Evolutionary conservation across 2,113 vertebrate genomes (phyloP), one percentile per base, ranked within the genome.

Genomic region (Entelurus aequoreus): DNA sequence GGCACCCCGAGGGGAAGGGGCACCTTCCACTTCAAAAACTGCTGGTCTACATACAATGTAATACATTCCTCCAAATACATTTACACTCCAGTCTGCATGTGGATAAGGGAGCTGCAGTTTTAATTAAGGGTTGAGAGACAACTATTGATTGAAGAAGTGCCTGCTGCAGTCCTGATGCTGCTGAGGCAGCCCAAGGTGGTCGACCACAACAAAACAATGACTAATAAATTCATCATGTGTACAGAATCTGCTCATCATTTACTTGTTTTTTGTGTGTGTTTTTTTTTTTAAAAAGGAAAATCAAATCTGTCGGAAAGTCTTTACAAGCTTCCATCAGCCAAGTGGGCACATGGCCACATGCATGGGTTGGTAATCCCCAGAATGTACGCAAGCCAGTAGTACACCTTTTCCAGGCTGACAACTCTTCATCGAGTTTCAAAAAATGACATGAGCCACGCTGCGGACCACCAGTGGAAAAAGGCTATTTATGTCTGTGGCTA

Each of bases 401-500:
- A 40, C 14, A 59, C 53, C 62, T 77, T 28, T 87, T 84, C 72
- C 79, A 78, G 71, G 75, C 81, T 75, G 75, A 86, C 74, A 48
- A 69, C 72, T 72, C 82, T 78, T 77, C 62, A 62, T 72, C 71
- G 48, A 15, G 69, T 81, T 90, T 90, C 86, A 86, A 78, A 85
- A 85, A 89, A 88, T 79, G 84, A 80, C 81, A 82, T 68, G 78
- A 80, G 77, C 74, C 57, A 54, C 72, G 74, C 78, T 84, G 78
- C 77, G 83, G 85, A 73, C 83, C 77, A 81, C 65, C 82, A 75
- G 84, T 90, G 90, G 90, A 91, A 92, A 92, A 88, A 89, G 75
- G 74, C 88, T 90, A 91, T 91, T 91, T 92, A 75, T 68, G 85
- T 90, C 90, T 51, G 56, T 12, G 63, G 84, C 90, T 91, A 91